Percentiles rank a stretch among this genome's conserved stretches.
Conservation (phyloP, 2,888 invertebrate species). For the Entomobrya multifasciata region DNA sequence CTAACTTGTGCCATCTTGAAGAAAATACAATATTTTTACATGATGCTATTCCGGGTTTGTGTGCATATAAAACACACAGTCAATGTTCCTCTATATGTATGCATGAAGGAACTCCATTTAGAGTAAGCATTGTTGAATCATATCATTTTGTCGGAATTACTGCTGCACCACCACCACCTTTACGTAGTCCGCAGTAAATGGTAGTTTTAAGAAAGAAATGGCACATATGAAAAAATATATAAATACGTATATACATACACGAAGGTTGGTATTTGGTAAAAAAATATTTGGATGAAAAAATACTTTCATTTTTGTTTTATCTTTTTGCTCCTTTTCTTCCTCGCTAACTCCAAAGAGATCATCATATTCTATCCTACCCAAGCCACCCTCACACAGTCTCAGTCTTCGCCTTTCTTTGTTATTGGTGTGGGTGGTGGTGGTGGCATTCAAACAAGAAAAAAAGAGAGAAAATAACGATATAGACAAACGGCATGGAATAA, state of each 20-base stretch:
- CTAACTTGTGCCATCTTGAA: slow-evolving; percentile 21
- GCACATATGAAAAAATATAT: neutral
- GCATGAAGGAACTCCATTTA: slow-evolving; percentile 42
- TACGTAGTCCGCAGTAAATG: too few relatives aligned
- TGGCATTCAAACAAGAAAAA: slow-evolving; percentile 38
- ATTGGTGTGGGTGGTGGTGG: slow-evolving; percentile 21
- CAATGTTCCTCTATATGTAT: slow-evolving; percentile 24
- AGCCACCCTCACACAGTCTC: slow-evolving; percentile 33
- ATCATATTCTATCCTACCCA: slow-evolving; percentile 29
- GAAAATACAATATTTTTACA: slow-evolving; percentile 2
- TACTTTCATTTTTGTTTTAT: slow-evolving; percentile 73
- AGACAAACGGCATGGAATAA: slow-evolving; percentile 48
- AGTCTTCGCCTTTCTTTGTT: neutral
- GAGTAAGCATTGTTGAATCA: slow-evolving; percentile 10
- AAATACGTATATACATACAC: slow-evolving; percentile 16
- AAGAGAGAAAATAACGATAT: too few relatives aligned
- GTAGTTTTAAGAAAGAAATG: neutral
- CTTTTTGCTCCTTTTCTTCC: slow-evolving; percentile 43
- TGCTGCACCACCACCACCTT: neutral
- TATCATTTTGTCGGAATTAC: neutral
- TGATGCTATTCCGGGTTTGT: neutral
- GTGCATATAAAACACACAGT: neutral
- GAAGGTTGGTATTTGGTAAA: slow-evolving; percentile 57
- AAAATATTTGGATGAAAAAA: slow-evolving; percentile 58
- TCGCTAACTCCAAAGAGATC: slow-evolving; percentile 48